These are phyloP conservation scores for Seira ritae DNA, from an alignment of 2,888 invertebrate genomes.

Conservation along the genomic window DNA sequence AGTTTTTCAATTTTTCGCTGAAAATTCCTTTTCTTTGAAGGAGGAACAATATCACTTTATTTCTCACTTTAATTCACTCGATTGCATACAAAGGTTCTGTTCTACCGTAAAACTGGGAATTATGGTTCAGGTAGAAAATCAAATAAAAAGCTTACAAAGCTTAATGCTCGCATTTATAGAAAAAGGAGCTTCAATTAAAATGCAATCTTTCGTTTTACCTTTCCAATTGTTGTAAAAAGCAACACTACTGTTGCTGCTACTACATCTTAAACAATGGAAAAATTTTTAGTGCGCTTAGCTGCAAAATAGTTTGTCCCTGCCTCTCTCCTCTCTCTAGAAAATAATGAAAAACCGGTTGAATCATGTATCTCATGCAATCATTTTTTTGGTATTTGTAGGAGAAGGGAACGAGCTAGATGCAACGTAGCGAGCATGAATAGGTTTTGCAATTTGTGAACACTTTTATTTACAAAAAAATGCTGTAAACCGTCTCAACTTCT, in stretches of 20 bases:
- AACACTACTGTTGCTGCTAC: background rate
- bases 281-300: background rate
- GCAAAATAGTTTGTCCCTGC: background rate
- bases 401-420: too few species aligned
- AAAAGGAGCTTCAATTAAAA: background rate
- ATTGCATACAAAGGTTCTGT: too few species aligned
- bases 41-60: too few species aligned
- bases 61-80: too few species aligned
- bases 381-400: background rate
- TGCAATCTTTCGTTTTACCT: background rate
- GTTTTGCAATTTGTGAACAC: background rate
- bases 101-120: too few species aligned
- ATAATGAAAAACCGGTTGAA: constrained; percentile 20
- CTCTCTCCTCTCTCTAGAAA: background rate
- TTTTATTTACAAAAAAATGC: background rate
- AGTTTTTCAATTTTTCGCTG: too few species aligned
- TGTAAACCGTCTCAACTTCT: background rate
- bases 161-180: background rate
- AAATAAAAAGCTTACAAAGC: too few species aligned
- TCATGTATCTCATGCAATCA: background rate
- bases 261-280: background rate
- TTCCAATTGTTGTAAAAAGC: background rate
- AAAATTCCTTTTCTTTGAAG: too few species aligned
- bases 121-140: too few species aligned
- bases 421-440: too few species aligned